phyloP scores from a whole-genome alignment of 1,140 invertebrate genomes.

The Oryctes rhinoceros region DNA sequence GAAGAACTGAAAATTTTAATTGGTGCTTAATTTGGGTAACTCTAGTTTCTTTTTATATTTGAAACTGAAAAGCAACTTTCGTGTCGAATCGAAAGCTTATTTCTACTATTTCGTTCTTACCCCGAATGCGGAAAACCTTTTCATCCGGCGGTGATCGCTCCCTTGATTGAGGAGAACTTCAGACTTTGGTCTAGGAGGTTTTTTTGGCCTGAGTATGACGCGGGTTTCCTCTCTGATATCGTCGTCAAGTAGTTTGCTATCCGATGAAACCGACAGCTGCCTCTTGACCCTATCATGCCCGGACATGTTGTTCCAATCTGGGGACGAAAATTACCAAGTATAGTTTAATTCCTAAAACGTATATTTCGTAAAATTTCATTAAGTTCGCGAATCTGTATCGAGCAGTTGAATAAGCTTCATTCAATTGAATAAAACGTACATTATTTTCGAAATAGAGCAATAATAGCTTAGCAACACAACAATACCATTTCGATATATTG shows the following conservation, averaged over 20 bases:
- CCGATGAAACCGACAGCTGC: conserved; percentile 88
- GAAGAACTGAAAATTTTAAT: too few relatives aligned
- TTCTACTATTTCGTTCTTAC: conserved; percentile 63
- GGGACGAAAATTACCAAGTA: conserved; percentile 53
- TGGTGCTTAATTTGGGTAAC: too few relatives aligned
- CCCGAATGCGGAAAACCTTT: conserved; percentile 91
- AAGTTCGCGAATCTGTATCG: too few relatives aligned
- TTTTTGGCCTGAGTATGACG: conserved; percentile 86
- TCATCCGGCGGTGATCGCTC: conserved; percentile 74
- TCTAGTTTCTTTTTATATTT: too few relatives aligned
- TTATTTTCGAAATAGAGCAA: too few relatives aligned
- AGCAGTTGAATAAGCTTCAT: too few relatives aligned
- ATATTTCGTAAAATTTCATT: neutral
- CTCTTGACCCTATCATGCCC: conserved; percentile 82
- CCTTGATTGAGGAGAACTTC: conserved; percentile 83
- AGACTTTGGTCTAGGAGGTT: conserved; percentile 88
- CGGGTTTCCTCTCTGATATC: conserved; percentile 84
- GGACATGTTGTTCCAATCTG: conserved; percentile 81
- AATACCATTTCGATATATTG: too few relatives aligned
- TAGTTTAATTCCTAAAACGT: neutral
- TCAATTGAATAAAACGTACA: too few relatives aligned
- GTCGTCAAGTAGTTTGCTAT: conserved; percentile 87
- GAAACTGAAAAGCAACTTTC: too few relatives aligned
- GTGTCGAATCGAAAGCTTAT: too few relatives aligned
- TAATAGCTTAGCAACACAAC: too few relatives aligned